Evolutionary conservation across 2,888 invertebrate genomes (phyloP).

Genomic region (Chymomyza caudatula): DNA sequence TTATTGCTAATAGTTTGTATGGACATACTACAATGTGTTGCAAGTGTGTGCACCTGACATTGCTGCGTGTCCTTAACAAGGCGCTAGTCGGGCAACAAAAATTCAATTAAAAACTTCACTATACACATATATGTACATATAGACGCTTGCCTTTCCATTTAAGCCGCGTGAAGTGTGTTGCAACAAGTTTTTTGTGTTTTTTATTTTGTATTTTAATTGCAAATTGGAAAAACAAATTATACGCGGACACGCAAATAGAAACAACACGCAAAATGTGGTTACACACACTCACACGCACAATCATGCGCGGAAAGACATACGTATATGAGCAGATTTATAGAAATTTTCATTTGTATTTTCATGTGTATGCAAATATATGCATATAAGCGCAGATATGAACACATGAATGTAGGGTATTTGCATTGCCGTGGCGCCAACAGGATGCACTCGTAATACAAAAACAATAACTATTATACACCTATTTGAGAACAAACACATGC

Average conservation of each 20-base stretch:
- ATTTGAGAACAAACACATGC: neutral
- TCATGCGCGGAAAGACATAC: neutral
- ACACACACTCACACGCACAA: neutral
- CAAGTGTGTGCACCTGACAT: neutral
- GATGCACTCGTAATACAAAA: neutral
- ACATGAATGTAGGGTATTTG: neutral
- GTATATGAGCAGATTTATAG: neutral
- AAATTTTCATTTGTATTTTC: neutral
- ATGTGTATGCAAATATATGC: conserved; percentile 2
- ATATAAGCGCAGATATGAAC: neutral
- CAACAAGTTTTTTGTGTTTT: conserved; percentile 6
- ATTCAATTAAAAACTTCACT: conserved; percentile 5
- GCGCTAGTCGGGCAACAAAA: neutral
- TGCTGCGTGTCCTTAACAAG: neutral
- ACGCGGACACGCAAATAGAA: neutral
- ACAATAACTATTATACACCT: neutral
- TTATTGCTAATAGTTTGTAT: neutral
- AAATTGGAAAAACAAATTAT: conserved; percentile 8
- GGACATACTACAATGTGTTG: neutral
- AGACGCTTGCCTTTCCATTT: neutral
- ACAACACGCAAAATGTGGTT: neutral
- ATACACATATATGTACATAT: neutral
- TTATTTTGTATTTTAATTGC: conserved; percentile 3
- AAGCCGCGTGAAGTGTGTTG: neutral
- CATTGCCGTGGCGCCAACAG: neutral